phyloP scores from a whole-genome alignment of 2,797 vertebrate species.

The Tragopan temminckii region DNA sequence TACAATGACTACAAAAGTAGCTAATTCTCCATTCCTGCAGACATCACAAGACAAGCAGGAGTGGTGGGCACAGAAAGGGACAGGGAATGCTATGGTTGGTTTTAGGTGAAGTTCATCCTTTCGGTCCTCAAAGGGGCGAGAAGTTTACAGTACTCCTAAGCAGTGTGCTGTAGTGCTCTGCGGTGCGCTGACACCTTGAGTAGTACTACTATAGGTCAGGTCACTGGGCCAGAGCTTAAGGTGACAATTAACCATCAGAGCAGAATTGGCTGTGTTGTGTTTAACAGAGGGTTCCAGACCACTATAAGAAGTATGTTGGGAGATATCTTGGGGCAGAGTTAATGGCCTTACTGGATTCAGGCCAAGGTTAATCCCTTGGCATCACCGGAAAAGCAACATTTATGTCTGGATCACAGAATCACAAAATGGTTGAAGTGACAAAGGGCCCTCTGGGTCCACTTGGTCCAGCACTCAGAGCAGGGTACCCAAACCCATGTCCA shows the following conservation, averaged over 20 bases:
- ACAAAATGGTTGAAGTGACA: background rate
- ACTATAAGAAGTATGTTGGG: background rate
- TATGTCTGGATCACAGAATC: background rate
- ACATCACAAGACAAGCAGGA: background rate
- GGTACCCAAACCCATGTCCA: background rate
- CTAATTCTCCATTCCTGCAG: background rate
- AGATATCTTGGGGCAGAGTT: background rate
- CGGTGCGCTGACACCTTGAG: background rate
- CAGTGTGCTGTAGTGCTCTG: background rate
- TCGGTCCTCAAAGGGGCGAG: background rate
- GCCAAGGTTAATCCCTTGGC: background rate
- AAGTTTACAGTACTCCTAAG: background rate
- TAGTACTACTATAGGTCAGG: background rate
- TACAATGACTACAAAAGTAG: background rate
- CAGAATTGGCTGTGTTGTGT: background rate
- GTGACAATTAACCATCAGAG: background rate
- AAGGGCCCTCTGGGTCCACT: background rate
- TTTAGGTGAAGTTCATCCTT: background rate
- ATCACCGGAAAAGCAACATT: background rate
- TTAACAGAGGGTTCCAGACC: constrained; percentile 2
- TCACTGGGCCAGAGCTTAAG: constrained; percentile 8
- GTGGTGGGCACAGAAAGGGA: background rate
- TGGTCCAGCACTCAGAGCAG: background rate
- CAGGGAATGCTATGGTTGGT: background rate
- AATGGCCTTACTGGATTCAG: background rate